Evolutionary conservation across 2,797 vertebrate genomes (phyloP).

Genomic region (Rhinoraja longicauda): DNA sequence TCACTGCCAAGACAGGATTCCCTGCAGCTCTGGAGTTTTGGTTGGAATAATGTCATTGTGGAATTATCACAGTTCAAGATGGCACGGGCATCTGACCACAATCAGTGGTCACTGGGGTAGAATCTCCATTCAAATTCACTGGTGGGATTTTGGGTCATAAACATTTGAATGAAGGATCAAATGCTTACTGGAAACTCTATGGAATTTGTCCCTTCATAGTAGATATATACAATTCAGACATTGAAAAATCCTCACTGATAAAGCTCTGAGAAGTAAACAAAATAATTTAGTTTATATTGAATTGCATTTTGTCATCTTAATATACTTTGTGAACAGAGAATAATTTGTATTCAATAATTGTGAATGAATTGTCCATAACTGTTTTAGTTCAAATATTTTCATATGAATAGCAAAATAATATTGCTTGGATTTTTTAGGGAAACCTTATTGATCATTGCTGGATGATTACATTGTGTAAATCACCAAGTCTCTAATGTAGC

Average conservation of each 20-base stretch:
- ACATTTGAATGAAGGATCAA: not conserved
- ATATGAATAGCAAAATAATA: not conserved
- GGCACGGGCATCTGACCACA: not conserved
- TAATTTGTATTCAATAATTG: not conserved
- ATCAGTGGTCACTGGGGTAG: not conserved
- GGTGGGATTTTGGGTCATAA: not conserved
- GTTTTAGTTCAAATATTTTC: not conserved
- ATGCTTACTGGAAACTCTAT: not conserved
- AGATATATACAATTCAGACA: not conserved
- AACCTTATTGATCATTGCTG: too few relatives aligned
- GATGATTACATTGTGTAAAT: not conserved
- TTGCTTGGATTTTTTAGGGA: not conserved
- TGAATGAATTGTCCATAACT: not conserved
- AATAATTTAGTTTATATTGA: not conserved
- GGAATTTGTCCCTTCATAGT: not conserved
- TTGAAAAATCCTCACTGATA: not conserved
- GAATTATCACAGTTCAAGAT: not conserved
- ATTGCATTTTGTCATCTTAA: not conserved
- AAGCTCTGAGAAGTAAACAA: not conserved
- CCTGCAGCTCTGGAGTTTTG: not conserved
- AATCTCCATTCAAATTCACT: not conserved
- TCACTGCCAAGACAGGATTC: not conserved
- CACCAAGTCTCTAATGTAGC: not conserved
- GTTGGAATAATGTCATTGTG: not conserved
- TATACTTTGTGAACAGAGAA: not conserved